These are phyloP conservation scores for Rattus rattus DNA, from an alignment of 2,113 vertebrate genomes.

Conservation along the genomic window DNA sequence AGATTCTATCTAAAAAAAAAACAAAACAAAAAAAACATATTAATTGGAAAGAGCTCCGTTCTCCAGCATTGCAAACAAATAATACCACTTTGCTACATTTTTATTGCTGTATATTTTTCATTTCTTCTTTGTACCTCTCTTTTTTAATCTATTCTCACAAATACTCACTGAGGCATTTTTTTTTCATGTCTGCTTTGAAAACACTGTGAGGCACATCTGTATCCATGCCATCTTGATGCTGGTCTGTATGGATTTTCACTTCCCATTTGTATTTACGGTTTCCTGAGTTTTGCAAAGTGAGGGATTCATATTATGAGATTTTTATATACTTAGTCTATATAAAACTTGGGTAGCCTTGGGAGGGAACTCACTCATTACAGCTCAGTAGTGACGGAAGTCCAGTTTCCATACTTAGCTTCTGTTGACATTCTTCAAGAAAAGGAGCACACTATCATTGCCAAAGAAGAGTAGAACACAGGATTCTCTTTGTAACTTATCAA, in stretches of 20 bases:
- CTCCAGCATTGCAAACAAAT: neutral
- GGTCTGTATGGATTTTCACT: neutral
- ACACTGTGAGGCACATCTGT: neutral
- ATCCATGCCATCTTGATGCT: neutral
- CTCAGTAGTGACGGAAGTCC: neutral
- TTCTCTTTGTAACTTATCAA: neutral
- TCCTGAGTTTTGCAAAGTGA: constrained; percentile 18
- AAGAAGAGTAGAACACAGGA: neutral
- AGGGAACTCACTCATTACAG: neutral
- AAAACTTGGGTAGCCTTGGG: neutral
- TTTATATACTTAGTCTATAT: neutral
- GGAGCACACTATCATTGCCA: neutral
- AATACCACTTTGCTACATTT: neutral
- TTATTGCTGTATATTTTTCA: neutral
- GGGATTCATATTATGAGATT: neutral
- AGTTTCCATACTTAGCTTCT: neutral
- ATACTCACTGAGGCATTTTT: neutral
- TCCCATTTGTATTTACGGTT: neutral
- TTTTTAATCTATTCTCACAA: neutral
- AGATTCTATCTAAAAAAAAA: neutral
- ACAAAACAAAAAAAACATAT: neutral
- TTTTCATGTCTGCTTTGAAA: constrained; percentile 28
- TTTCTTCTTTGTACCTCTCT: neutral
- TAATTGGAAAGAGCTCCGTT: neutral
- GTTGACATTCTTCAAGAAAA: neutral